These are phyloP conservation scores for Schizaphis graminum DNA, from an alignment of 2,888 invertebrate genomes.

Conservation along the genomic window DNA sequence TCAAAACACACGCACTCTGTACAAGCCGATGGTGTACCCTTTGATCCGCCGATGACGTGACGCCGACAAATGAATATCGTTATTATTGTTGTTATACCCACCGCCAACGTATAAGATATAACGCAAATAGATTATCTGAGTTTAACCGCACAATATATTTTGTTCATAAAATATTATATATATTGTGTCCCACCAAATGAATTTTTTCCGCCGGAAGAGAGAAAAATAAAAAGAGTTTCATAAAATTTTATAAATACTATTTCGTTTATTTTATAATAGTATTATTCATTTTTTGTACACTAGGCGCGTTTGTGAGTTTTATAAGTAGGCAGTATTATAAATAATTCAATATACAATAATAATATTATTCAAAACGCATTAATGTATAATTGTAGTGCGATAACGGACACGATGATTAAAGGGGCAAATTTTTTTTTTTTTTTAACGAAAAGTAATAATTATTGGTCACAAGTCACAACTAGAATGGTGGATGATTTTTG, in stretches of 20 bases:
- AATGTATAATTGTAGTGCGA: neutral
- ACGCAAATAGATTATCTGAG: neutral
- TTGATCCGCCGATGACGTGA: conserved; percentile 62
- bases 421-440: neutral
- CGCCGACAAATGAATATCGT: conserved; percentile 46
- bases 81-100: conserved; percentile 17
- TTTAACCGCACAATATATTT: neutral
- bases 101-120: neutral
- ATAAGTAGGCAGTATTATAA: neutral
- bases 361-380: neutral
- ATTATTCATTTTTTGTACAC: neutral
- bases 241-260: neutral
- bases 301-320: neutral
- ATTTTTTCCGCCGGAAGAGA: neutral
- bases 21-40: conserved; percentile 30
- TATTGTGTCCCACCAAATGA: too few species aligned
- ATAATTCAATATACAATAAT: neutral
- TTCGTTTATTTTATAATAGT: neutral
- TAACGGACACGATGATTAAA: neutral
- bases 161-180: neutral
- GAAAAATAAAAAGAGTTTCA: neutral
- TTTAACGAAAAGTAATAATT: neutral
- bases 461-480: neutral
- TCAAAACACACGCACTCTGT: conserved; percentile 41
- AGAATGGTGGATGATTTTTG: neutral